Evolutionary conservation across 2,113 vertebrate genomes (phyloP).

Genomic region (Eulemur macaco): DNA sequence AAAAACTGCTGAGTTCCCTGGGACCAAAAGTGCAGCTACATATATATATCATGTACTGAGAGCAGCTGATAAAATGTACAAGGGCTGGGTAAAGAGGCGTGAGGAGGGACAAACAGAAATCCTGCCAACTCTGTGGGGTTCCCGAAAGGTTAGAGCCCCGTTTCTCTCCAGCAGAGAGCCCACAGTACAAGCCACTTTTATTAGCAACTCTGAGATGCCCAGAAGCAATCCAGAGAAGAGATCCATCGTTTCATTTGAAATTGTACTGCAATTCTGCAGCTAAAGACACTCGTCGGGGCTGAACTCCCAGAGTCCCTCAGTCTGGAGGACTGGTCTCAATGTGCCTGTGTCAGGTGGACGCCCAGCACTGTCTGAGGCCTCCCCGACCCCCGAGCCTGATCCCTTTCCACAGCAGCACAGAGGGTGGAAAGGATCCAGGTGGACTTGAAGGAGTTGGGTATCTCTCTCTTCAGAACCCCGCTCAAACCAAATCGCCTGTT

Average conservation of each 20-base stretch:
- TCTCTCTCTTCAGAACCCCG: neutral
- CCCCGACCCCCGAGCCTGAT: neutral
- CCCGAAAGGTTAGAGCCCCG: conserved; percentile 21
- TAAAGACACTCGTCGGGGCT: neutral
- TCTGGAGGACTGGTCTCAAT: neutral
- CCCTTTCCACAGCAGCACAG: neutral
- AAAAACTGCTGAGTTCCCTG: neutral
- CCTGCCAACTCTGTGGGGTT: neutral
- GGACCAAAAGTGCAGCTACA: neutral
- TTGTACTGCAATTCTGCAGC: neutral
- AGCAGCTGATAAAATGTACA: neutral
- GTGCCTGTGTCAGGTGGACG: neutral
- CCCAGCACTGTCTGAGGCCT: no score
- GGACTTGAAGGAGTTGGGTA: neutral
- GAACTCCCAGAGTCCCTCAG: neutral
- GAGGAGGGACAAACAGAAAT: neutral
- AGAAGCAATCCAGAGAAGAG: conserved; percentile 20
- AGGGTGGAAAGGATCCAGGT: neutral
- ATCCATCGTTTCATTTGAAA: neutral
- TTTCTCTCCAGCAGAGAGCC: neutral
- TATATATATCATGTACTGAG: neutral
- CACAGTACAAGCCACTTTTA: conserved; percentile 19
- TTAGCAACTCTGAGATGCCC: conserved; percentile 5
- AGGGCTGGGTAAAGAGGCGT: neutral
- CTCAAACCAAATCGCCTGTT: neutral